Evolutionary conservation across 1,140 invertebrate genomes (phyloP).

Genomic region (Brachystomella parvula): DNA sequence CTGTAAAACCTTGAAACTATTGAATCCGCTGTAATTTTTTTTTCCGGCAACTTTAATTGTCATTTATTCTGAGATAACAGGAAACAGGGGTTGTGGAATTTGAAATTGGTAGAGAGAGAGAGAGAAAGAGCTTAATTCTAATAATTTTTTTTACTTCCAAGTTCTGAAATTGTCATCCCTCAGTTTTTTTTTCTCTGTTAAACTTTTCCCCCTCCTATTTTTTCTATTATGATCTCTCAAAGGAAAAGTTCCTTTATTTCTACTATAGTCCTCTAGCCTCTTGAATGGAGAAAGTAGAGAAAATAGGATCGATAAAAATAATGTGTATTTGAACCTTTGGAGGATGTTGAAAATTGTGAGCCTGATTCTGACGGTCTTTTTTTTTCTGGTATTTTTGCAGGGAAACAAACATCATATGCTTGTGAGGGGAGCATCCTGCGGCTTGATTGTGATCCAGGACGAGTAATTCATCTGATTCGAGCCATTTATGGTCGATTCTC

Average conservation of each 20-base stretch:
- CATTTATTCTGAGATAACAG: too few relatives aligned
- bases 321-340: conserved; percentile 7
- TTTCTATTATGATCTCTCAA: background rate
- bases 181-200: conserved; percentile 4
- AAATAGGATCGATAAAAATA: conserved; percentile 9
- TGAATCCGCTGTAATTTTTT: too few relatives aligned
- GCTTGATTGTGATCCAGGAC: conserved; percentile 76
- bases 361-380: background rate
- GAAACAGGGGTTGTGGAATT: background rate
- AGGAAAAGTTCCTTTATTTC: background rate
- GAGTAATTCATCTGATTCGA: conserved; percentile 80
- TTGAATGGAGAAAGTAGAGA: background rate
- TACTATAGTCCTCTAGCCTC: background rate
- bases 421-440: conserved; percentile 84
- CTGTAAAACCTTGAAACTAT: too few relatives aligned
- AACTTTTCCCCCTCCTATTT: background rate
- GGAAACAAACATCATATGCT: conserved; percentile 83
- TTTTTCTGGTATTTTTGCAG: conserved; percentile 46
- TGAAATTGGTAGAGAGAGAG: too few relatives aligned
- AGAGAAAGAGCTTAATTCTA: too few relatives aligned
- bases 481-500: conserved; percentile 93
- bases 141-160: background rate
- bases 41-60: too few relatives aligned
- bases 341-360: background rate
- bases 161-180: background rate